Conservation (phyloP, 2,797 vertebrate species). For the Rachycentron canadum region DNA sequence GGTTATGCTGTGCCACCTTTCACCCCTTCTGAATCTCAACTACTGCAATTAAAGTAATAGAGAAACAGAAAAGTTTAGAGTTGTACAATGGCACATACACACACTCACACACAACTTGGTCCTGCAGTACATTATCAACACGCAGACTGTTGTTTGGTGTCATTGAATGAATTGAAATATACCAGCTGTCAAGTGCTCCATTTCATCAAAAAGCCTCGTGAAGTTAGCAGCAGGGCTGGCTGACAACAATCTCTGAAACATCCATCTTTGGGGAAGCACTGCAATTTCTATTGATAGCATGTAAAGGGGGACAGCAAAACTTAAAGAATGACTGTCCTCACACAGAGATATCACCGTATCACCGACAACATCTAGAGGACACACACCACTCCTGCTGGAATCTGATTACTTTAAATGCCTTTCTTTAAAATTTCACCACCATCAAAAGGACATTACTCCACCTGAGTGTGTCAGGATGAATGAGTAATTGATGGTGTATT, state of each 20-base stretch:
- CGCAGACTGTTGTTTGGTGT: conserved; percentile 63
- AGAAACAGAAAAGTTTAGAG: conserved; percentile 20
- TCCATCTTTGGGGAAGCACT: conserved; percentile 79
- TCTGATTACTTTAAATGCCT: conserved; percentile 82
- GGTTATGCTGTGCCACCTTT: neutral
- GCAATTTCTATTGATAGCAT: conserved; percentile 81
- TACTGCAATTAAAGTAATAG: conserved; percentile 1
- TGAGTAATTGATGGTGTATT: conserved; percentile 78
- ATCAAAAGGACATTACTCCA: conserved; percentile 82
- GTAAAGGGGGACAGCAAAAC: conserved; percentile 81
- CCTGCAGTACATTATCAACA: conserved; percentile 65
- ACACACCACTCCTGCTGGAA: conserved; percentile 76
- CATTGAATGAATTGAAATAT: conserved; percentile 80
- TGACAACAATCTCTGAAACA: conserved; percentile 82
- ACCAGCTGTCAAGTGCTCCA: conserved; percentile 69
- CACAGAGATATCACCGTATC: conserved; percentile 77
- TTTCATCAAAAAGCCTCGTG: conserved; percentile 76
- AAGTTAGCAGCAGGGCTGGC: conserved; percentile 71
- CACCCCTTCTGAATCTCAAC: neutral
- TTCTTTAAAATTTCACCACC: conserved; percentile 82
- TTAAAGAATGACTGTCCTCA: conserved; percentile 81
- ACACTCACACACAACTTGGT: conserved; percentile 32
- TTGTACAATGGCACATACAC: conserved; percentile 5
- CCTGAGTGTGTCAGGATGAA: conserved; percentile 77
- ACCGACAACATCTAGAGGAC: conserved; percentile 86